Evolutionary conservation across 1,140 invertebrate genomes (phyloP), one percentile per base, ranked within the genome.

Genomic region (Anoplolepis gracilipes): DNA sequence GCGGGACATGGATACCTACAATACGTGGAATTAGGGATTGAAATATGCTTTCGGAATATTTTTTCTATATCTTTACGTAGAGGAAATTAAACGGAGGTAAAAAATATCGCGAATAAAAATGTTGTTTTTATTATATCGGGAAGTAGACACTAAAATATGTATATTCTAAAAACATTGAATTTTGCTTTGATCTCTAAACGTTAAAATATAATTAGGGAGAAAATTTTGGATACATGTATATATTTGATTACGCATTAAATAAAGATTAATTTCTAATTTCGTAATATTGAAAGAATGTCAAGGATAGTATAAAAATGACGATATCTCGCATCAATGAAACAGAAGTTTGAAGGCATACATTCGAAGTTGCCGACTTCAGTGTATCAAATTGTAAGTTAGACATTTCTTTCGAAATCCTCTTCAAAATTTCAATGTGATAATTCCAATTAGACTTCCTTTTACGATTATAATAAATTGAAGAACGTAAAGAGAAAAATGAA

Each of bases 351-450:
- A 30, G 36, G 11, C 16, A 16, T 22, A 28, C n/a, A 33, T 55
- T 72, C 46, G 10, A 78, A 46, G 28, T 28, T 13, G 33, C 46
- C 30, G 19, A 79, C 77, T 79, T 79, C 64, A 79, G 49, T 2
- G 5, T 49, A 25, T 55, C 2, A 70, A 39, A 70, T 79, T 78
- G n/a, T 16, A 79, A 64, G 77, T 16, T 79, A 69, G 33, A 78
- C 49, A 30, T 70, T 81, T 69, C 46, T 13, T 28, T 70, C 8
- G 33, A 55, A 79, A 39, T 16, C 0, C 5, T 30, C 13, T 33
- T 36, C 28, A 2, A 81, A 70, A 81, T 72, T 30, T 81, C 5
- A 13, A 19, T 25, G 49, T 30, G 25, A 65, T 7, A 1, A 0
- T 55, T 69, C 0, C 25, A 28, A 62, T 65, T 33, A 77, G 11